A percentile compares a stretch with the other conserved stretches of the same genome.
Conservation (phyloP, 2,888 invertebrate species). For the Lucinisca nassula region DNA sequence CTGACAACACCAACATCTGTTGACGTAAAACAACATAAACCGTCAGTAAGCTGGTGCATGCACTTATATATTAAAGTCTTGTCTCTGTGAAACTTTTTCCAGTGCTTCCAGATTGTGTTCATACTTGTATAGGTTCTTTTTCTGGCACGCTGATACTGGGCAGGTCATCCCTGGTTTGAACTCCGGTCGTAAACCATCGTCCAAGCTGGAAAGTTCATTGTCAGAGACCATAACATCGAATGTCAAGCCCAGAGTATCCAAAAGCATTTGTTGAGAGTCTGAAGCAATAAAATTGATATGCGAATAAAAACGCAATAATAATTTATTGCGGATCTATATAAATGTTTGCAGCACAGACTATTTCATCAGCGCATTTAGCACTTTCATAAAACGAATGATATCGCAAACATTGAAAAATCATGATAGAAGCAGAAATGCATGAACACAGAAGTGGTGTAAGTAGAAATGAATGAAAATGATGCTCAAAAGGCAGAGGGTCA, state of each 20-base stretch:
- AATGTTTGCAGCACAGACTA: no score
- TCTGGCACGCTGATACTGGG: neutral
- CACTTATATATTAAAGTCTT: neutral
- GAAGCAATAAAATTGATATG: no score
- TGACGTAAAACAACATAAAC: neutral
- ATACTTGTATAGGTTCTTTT: neutral
- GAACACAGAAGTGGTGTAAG: no score
- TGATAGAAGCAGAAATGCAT: no score
- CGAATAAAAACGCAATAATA: no score
- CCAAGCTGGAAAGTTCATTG: neutral
- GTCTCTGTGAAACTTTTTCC: neutral
- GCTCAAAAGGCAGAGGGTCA: no score
- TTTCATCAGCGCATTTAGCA: no score
- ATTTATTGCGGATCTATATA: no score
- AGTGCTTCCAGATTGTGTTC: neutral
- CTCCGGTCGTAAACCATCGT: neutral
- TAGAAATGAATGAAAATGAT: no score
- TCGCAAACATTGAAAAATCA: no score
- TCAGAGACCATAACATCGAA: neutral
- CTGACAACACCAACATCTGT: neutral
- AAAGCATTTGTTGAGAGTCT: no score
- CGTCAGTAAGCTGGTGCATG: neutral
- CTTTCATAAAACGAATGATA: no score
- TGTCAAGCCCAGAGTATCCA: neutral
- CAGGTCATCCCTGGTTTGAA: neutral